Evolutionary conservation across 1,140 invertebrate species (phyloP), one percentile per base, ranked within the genome.

Genomic region (Rhyacophila brunnea): DNA sequence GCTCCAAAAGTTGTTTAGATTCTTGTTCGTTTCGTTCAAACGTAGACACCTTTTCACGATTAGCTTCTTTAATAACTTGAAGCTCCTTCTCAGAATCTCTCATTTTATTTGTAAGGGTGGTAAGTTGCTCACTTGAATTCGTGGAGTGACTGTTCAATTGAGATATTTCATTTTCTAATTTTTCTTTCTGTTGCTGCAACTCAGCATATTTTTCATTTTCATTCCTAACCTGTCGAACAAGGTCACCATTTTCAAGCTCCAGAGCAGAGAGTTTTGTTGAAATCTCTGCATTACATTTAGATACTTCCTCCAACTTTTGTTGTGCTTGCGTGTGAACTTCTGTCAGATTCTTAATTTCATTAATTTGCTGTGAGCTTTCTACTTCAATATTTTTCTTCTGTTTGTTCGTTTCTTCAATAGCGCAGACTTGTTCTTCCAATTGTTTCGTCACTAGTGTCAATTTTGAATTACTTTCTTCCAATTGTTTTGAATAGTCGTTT

Each of bases 91-190:
- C 78, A 13, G 72, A 71, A 28, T 77, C 71, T 68, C 74, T 75
- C 4, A 80, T 65, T 66, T 78, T 75, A 58, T 74, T 71, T 9
- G 72, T 70, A 46, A 78, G 53, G 60, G 71, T 69, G 62, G 73
- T 77, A 50, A 77, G 76, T 59, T 80, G 75, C 58, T 80, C 76
- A 60, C 77, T 77, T 11, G 74, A 78, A 68, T 75, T 71, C 40
- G 73, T 74, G 1, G 76, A 68, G 59, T 78, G 71, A 15, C 71
- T 75, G 23, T 72, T 78, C 13, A 77, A 66, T 62, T 74, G 74
- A 58, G 73, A 63, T 62, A 76, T 76, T 65, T 79, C 73, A 13
- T 68, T 68, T 68, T 79, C 76, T 23, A 81, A 65, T 58, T 77
- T 74, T 42, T 79, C 75, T 66, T 80, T 78, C 9, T 71, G 65